phyloP scores from a whole-genome alignment of 2,888 invertebrate genomes.

The Sylvicola cinctus region DNA sequence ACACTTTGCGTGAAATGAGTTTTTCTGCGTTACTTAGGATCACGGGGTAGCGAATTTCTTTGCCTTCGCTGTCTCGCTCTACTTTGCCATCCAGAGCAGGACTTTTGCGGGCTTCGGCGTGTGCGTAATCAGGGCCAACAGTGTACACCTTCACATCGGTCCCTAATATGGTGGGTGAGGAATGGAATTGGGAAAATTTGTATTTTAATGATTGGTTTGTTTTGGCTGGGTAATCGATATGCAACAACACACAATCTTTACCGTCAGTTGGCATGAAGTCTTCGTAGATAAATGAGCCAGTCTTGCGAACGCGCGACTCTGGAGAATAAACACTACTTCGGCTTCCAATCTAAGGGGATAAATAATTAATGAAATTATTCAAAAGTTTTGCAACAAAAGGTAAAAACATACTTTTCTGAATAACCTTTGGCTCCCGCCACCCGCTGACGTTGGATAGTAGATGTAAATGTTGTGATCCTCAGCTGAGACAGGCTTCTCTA shows the following conservation, averaged over 20 bases:
- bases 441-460: conserved; percentile 96
- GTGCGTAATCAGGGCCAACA: conserved; percentile 98
- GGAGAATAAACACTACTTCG: conserved; percentile 97
- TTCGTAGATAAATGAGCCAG: conserved; percentile 98
- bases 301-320: conserved; percentile 86
- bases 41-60: conserved; percentile 96
- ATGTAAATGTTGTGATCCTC: conserved; percentile 99
- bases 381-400: background rate
- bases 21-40: conserved; percentile 95
- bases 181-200: background rate
- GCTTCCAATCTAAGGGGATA: conserved; percentile 65
- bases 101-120: conserved; percentile 97
- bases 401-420: conserved; percentile 95
- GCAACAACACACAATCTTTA: conserved; percentile 18
- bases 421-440: conserved; percentile 90
- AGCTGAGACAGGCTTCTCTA: conserved; percentile 97
- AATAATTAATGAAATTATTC: background rate
- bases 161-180: conserved; percentile 10
- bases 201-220: too few relatives aligned
- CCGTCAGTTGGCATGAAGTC: conserved; percentile 99
- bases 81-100: conserved; percentile 98
- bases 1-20: conserved; percentile 91
- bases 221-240: too few relatives aligned
- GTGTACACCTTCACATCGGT: conserved; percentile 80
- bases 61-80: conserved; percentile 92